Conservation (phyloP, 2,797 vertebrate genomes). For the Pyrocephalus nanus region DNA sequence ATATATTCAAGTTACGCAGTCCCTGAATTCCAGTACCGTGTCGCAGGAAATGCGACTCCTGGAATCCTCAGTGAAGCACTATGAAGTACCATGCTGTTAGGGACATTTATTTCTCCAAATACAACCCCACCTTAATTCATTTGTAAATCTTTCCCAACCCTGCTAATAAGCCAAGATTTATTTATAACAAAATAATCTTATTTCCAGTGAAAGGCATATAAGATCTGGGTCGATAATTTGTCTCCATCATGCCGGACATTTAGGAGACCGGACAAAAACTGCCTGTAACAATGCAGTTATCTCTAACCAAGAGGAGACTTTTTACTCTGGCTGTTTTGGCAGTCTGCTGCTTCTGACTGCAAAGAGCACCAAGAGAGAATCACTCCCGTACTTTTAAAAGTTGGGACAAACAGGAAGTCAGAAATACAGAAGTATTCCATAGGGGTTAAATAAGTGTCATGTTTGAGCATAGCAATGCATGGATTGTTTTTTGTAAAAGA, state of each 20-base stretch:
- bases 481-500: neutral
- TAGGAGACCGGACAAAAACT: neutral
- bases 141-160: neutral
- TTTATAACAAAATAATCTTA: neutral
- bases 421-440: neutral
- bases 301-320: neutral
- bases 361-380: neutral
- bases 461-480: neutral
- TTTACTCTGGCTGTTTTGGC: neutral
- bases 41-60: neutral
- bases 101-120: conserved; percentile 1
- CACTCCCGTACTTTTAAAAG: neutral
- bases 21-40: neutral
- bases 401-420: neutral
- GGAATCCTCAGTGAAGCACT: neutral
- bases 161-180: conserved; percentile 5
- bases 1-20: neutral
- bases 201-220: neutral
- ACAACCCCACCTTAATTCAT: neutral
- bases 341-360: neutral
- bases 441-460: neutral
- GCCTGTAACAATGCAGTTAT: neutral
- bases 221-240: neutral
- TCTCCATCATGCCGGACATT: neutral
- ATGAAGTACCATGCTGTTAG: neutral